phyloP scores from a whole-genome alignment of 2,113 vertebrate genomes.

The Hymenochirus boettgeri region DNA sequence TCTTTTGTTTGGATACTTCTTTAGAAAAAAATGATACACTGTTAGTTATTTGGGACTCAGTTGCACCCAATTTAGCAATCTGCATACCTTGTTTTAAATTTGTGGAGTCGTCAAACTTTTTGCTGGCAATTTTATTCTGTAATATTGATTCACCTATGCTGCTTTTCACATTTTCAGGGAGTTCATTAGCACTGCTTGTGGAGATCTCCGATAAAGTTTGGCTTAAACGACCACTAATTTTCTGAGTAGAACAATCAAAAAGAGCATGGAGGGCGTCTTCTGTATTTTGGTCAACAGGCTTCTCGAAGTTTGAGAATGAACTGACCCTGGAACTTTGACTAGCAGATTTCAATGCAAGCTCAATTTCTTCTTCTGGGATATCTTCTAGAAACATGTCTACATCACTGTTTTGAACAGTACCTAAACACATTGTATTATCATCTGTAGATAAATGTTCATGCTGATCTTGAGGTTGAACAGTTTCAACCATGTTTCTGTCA shows the following conservation, averaged over 20 bases:
- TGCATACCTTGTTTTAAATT: background rate
- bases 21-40: background rate
- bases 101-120: background rate
- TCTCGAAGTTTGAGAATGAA: conserved; percentile 43
- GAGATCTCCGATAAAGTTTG: conserved; percentile 53
- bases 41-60: background rate
- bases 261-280: conserved; percentile 80
- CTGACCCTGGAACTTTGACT: conserved; percentile 46
- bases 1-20: fast-evolving
- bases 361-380: conserved; percentile 41
- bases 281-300: conserved; percentile 56
- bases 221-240: conserved; percentile 69
- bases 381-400: conserved; percentile 27
- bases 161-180: conserved; percentile 39
- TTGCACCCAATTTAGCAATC: too few relatives aligned
- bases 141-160: background rate
- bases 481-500: conserved; percentile 81
- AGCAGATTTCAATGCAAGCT: conserved; percentile 41
- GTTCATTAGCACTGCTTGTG: conserved; percentile 32
- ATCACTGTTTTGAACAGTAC: conserved; percentile 19
- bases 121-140: background rate
- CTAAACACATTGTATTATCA: conserved; percentile 34
- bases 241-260: conserved; percentile 86
- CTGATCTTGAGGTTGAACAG: conserved; percentile 57
- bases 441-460: conserved; percentile 47